Base-by-base conservation (phyloP, 2,888 invertebrate species). In the Prenolepis imparis region DNA sequence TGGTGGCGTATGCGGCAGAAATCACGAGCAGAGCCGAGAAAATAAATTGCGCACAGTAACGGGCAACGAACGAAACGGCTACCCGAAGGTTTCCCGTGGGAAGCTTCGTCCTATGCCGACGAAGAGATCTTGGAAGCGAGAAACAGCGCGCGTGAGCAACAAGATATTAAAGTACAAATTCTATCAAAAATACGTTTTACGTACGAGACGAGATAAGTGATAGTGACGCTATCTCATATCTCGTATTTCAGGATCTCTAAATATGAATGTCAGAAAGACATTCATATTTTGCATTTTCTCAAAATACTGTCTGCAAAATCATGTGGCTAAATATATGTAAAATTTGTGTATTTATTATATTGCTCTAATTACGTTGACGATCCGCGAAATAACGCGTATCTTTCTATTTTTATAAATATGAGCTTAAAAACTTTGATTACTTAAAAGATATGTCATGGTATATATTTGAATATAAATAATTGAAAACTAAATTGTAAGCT, bases 1-100 rank as follows among this genome's bases (percentile, higher is more conserved):
- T 75, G 55, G 67, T 75, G 84, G 70, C 83, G 84, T 89, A 78
- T 84, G 59, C 67, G 74, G 67, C 72, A 83, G 82, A 83, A 87
- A 90, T 87, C 87, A 87, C 84, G 87, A 88, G 75, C 87, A 70
- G 72, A 83, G 84, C 82, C 84, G 81, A 83, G 87, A 84, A 88
- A 89, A 90, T 90, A 90, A 89, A 89, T 90, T 88, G 86, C 82
- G 64, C 63, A 61, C 82, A 11, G 83, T 24, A 84, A 78, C 83
- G 55, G 59, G 84, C 52, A 80, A 75, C 70, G 84, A 85, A 85
- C 44, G 75, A 84, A 85, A 77, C 55, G 63, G 21, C 70, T 52
- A 67, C 41, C 64, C 41, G 44, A 44, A 55, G 83, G 77, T 78
- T 73, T 83, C 78, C 64, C 55, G 15, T n/a, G 74, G 57, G 81